A percentile compares a stretch with the other conserved stretches of the same genome.
phyloP scores from a whole-genome alignment of 1,140 invertebrate species.

The Cyrtorhinus lividipennis region DNA sequence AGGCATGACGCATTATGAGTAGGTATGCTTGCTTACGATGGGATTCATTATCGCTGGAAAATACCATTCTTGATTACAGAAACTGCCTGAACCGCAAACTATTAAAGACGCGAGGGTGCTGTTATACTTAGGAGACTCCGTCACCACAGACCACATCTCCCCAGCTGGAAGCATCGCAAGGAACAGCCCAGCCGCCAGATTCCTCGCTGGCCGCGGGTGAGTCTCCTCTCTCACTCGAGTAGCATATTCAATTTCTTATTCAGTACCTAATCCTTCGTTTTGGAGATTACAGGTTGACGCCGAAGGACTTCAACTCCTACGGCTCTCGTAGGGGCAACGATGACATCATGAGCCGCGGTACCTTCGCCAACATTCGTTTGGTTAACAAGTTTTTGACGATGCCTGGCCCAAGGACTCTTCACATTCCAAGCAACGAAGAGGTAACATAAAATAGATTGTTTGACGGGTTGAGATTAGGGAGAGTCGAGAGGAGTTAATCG shows the following conservation, averaged over 20 bases:
- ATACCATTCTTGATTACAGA: conserved; percentile 29
- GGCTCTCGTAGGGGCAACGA: conserved; percentile 93
- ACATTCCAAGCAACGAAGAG: conserved; percentile 75
- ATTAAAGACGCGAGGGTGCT: conserved; percentile 59
- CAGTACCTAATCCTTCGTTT: conserved; percentile 9
- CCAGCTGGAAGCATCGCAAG: conserved; percentile 94
- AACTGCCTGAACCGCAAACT: conserved; percentile 38
- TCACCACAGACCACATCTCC: conserved; percentile 97
- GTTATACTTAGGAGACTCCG: conserved; percentile 81
- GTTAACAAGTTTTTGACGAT: conserved; percentile 79
- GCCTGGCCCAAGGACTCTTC: conserved; percentile 74
- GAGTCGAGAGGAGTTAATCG: too few species aligned
- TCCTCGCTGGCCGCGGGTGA: conserved; percentile 58
- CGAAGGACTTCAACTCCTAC: conserved; percentile 95
- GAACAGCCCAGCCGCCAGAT: conserved; percentile 85
- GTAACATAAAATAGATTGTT: conserved; percentile 29
- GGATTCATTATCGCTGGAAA: too few species aligned
- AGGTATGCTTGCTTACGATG: too few species aligned
- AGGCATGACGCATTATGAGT: too few species aligned
- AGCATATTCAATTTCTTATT: neutral
- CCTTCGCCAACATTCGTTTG: conserved; percentile 95
- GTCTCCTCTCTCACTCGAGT: too few species aligned
- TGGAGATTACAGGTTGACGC: conserved; percentile 53
- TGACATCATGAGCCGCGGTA: conserved; percentile 90
- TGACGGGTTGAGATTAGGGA: too few species aligned